Conservation (phyloP, 1,140 invertebrate species). For the Drosophila nannoptera region DNA sequence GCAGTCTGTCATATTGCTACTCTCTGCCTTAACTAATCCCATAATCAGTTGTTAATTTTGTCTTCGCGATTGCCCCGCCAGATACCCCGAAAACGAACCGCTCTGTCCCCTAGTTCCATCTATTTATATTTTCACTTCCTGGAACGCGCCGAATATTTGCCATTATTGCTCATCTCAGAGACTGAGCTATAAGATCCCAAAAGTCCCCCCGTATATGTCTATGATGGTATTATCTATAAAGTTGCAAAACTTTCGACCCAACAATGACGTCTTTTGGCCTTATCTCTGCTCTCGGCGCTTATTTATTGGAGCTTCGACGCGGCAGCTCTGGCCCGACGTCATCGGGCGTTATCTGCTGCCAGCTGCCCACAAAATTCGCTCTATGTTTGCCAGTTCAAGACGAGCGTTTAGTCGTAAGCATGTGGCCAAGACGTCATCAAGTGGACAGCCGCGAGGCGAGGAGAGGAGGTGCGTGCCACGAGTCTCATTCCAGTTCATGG, state of each 20-base stretch:
- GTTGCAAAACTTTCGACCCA: background rate
- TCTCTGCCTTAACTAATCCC: too few species aligned
- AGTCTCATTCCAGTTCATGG: background rate
- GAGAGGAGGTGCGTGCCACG: slow-evolving; percentile 3
- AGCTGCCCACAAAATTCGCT: background rate
- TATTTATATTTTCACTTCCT: background rate
- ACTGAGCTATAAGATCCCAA: background rate
- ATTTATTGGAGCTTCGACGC: slow-evolving; percentile 2
- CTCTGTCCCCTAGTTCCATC: background rate
- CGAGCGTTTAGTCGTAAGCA: slow-evolving; percentile 7
- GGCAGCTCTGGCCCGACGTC: background rate
- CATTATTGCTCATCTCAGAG: background rate
- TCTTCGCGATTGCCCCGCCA: too few species aligned
- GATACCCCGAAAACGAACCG: background rate
- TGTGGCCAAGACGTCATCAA: slow-evolving; percentile 30
- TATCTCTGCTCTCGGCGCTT: slow-evolving; percentile 9
- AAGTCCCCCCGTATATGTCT: background rate
- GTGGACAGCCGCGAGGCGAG: slow-evolving; percentile 5
- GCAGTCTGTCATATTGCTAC: too few species aligned
- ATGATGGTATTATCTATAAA: slow-evolving; percentile 1
- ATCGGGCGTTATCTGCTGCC: slow-evolving; percentile 3
- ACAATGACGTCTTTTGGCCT: slow-evolving; percentile 35
- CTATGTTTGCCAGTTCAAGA: background rate
- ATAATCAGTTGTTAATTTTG: too few species aligned
- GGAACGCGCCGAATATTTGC: background rate